Evolutionary conservation across 1,140 invertebrate species (phyloP).

Genomic region (Eupristina koningsbergeri): DNA sequence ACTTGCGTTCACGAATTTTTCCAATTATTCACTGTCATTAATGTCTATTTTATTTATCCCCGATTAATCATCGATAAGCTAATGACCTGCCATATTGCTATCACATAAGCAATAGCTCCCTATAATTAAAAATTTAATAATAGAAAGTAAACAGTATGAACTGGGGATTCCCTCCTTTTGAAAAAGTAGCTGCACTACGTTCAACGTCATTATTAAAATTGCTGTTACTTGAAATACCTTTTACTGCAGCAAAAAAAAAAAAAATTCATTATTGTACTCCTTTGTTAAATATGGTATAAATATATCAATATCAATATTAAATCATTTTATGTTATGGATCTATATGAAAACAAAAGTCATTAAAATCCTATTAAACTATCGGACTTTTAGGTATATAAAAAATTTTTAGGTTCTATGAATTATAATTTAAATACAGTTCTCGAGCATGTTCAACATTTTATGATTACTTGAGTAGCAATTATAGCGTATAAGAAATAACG

Average conservation of each 20-base stretch:
- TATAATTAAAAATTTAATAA: conserved; percentile 22
- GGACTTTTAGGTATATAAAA: no score
- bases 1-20: no score
- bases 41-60: no score
- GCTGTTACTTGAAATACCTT: background rate
- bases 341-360: no score
- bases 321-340: no score
- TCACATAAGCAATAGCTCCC: background rate
- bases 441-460: background rate
- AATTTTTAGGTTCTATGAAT: background rate
- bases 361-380: no score
- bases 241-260: background rate
- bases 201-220: background rate
- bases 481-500: no score
- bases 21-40: no score
- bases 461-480: background rate
- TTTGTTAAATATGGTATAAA: no score
- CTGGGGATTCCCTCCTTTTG: background rate
- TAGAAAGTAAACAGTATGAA: background rate
- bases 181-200: background rate
- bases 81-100: background rate
- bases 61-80: conserved; percentile 3
- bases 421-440: background rate
- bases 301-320: no score
- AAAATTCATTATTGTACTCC: background rate